phyloP scores from a whole-genome alignment of 2,113 vertebrate species.

The Salvelinus sp. region DNA sequence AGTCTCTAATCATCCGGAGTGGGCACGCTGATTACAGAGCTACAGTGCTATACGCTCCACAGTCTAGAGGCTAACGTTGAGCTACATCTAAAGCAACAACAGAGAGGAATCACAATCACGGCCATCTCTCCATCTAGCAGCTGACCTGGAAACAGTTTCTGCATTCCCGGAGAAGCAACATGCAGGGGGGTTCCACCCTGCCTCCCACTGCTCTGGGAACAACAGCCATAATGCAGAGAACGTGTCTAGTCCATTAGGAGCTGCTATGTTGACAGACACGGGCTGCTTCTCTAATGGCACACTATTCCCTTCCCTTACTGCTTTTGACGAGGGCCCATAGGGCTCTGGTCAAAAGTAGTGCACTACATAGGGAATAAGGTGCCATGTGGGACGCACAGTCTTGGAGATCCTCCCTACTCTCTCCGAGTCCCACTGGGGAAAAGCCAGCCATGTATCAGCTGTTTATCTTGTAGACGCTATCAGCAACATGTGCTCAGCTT shows the following conservation, averaged over 20 bases:
- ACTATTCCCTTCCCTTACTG: too few species aligned
- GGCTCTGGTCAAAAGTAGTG: too few species aligned
- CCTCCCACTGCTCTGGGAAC: too few species aligned
- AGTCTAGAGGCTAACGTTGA: conserved; percentile 35
- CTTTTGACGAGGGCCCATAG: not conserved
- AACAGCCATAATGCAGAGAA: not conserved
- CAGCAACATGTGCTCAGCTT: too few species aligned
- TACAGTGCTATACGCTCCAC: too few species aligned
- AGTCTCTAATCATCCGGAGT: not conserved
- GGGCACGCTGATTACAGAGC: conserved; percentile 7
- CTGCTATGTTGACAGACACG: not conserved
- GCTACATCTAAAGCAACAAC: conserved; percentile 67
- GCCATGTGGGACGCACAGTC: too few species aligned
- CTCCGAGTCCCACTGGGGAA: too few species aligned
- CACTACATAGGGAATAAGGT: too few species aligned
- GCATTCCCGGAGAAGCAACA: conserved; percentile 32
- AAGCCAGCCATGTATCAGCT: too few species aligned
- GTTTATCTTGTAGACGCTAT: too few species aligned
- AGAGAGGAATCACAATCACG: conserved; percentile 6
- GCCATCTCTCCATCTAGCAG: conserved; percentile 20
- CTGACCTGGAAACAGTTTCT: conserved; percentile 72
- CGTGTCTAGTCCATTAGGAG: not conserved
- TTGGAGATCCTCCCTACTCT: too few species aligned
- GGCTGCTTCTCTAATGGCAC: too few species aligned
- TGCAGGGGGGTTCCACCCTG: conserved; percentile 9